Base-by-base conservation (phyloP, 2,113 vertebrate species). In the Podarcis raffonei region DNA sequence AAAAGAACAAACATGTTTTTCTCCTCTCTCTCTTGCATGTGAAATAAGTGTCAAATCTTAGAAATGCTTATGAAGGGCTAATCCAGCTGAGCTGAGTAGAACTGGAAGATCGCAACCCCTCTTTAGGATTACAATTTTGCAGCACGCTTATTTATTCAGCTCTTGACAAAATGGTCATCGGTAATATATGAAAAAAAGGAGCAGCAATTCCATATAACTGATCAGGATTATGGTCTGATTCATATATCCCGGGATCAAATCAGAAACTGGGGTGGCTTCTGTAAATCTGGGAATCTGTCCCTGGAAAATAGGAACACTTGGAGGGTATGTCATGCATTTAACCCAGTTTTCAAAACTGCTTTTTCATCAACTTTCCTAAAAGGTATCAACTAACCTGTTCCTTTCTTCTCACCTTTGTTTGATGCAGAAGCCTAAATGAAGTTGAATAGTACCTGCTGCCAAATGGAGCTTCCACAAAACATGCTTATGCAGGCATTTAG, bases 341-440 rank as follows among this genome's bases (percentile, higher is more conserved):
- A 96, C 91, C 94, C 94, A 96, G 97, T 96, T 97, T 37, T n/a
- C 4, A n/a, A 84, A 57, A 84, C 42, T 96, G 97, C 94, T 95
- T 97, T 30, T 95, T 91, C 90, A 96, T 97, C 95, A 96, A 96
- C 95, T 95, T 96, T 91, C 94, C 94, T 95, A 94, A 95, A 94
- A 95, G 62, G 81, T 91, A 84, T 93, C 89, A 95, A 89, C 77
- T 93, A 95, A 95, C 85, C 89, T 90, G 23, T 88, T 89, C 53
- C 87, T 91, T 90, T 65, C 86, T 85, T 93, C 83, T 93, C 42
- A 91, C 76, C 92, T 90, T 93, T 94, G 83, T 89, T 92, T 91
- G 81, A 93, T 92, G 93, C 3, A 80, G 83, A 91, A 74, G 25
- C 89, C 91, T 92, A 96, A 93, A 92, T 85, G 83, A 95, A 95